Evolutionary conservation across 2,888 invertebrate species (phyloP), one percentile per base, ranked within the genome.

Genomic region (Onchidella celtica): DNA sequence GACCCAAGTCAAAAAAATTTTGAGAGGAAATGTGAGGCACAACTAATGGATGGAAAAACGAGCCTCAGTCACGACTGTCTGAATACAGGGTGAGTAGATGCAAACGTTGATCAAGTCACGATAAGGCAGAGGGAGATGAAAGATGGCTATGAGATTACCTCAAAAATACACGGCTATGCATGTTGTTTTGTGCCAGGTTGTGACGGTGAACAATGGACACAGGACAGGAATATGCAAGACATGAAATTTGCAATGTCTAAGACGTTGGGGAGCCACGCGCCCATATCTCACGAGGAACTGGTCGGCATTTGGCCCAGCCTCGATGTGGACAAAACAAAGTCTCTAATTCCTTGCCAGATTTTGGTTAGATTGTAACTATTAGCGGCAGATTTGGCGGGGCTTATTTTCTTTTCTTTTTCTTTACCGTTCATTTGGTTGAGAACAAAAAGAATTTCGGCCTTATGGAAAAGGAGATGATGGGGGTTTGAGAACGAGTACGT

Each of bases 381-480:
- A 77, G 57, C 57, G 68, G 34, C 77, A 77, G 68, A 57, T 77
- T 68, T 77, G 55, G 68, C 40, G 29, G 55, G 32, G 29, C 1
- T 65, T 65, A 65, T 65, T 75, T n/a, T 75, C 65, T 75, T 27
- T 36, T 63, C 47, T n/a, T 47, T 65, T 65, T 47, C 34, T 27
- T 65, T 65, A 27, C 29, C 59, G 57, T 66, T 9, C 24, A 36
- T 72, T 55, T 17, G 21, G 47, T 11, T 47, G 47, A 47, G 47
- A 47, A 47, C 47, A 47, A 47, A 34, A 38, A 14, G 27, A 36
- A 59, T 65, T 47, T 27, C 32, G 75, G 27, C 65, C 75, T 55
- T 38, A 6, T 47, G 75, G 34, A 47, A 75, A 63, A 55, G 40
- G 27, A 4, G 63, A 34, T 47, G 32, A 47, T 40, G 63, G 63